phyloP scores from a whole-genome alignment of 2,888 invertebrate species.

The Dryomyza anilis region DNA sequence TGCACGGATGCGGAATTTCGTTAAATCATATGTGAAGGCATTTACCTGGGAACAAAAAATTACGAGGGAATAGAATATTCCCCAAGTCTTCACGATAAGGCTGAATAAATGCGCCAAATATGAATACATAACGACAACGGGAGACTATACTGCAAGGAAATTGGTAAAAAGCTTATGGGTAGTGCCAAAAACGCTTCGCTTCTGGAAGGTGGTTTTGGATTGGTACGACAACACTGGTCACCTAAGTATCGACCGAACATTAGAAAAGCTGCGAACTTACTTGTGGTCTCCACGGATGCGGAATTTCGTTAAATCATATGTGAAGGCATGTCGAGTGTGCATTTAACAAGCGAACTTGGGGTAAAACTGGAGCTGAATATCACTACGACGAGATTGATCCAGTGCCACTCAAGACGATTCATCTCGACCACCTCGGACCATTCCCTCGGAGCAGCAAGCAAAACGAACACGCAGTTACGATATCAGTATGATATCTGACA shows the following conservation, averaged over 20 bases:
- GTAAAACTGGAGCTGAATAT: constrained; percentile 13
- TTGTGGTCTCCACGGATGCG: too few species aligned
- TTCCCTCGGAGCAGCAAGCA: background rate
- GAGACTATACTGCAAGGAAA: constrained; percentile 23
- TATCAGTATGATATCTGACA: too few species aligned
- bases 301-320: too few species aligned
- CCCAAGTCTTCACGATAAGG: too few species aligned
- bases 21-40: constrained; percentile 11
- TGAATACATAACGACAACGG: constrained; percentile 8
- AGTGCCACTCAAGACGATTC: background rate
- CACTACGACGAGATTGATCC: constrained; percentile 13
- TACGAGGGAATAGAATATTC: too few species aligned
- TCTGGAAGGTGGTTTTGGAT: too few species aligned
- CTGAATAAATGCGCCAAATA: too few species aligned
- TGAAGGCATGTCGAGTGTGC: constrained; percentile 13
- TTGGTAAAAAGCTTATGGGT: constrained; percentile 28
- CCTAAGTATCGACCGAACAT: constrained; percentile 25
- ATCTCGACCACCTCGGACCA: constrained; percentile 2
- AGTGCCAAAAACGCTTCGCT: constrained; percentile 24
- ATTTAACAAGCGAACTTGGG: constrained; percentile 5
- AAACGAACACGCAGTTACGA: too few species aligned
- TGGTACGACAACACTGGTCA: constrained; percentile 27
- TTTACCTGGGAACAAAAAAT: too few species aligned
- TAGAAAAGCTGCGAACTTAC: background rate
- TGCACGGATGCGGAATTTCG: constrained; percentile 21